Evolutionary conservation across 2,888 invertebrate genomes (phyloP).

Genomic region (Apodemia mormo): DNA sequence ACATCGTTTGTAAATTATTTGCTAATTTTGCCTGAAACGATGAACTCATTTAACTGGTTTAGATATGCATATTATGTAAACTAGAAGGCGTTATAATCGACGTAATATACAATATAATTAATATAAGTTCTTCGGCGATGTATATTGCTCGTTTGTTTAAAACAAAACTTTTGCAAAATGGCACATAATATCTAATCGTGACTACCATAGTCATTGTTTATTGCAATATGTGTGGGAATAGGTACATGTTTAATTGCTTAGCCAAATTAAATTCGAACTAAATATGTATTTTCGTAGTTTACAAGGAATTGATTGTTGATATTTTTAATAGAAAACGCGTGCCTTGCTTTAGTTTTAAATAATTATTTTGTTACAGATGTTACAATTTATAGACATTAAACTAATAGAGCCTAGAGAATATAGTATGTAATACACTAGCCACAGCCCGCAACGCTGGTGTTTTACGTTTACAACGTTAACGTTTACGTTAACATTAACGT

Average conservation of each 20-base stretch:
- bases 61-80: no score
- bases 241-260: no score
- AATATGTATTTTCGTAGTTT: not conserved
- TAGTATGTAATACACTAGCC: not conserved
- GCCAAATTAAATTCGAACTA: not conserved
- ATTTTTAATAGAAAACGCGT: not conserved
- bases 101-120: no score
- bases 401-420: not conserved
- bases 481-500: no score
- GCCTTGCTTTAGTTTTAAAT: not conserved
- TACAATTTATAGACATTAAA: not conserved
- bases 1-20: not conserved
- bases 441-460: no score
- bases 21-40: not conserved
- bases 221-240: not conserved
- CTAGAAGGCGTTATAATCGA: no score
- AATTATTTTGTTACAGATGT: not conserved
- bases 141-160: no score
- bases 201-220: no score
- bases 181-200: no score
- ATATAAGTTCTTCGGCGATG: not conserved
- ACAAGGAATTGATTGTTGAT: not conserved
- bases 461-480: not conserved
- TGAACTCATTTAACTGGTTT: not conserved
- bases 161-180: no score